Percentiles rank a stretch among this genome's conserved stretches.
These are phyloP conservation scores for Drosophila algonquin DNA, from an alignment of 2,888 invertebrate genomes.

Conservation along the genomic window DNA sequence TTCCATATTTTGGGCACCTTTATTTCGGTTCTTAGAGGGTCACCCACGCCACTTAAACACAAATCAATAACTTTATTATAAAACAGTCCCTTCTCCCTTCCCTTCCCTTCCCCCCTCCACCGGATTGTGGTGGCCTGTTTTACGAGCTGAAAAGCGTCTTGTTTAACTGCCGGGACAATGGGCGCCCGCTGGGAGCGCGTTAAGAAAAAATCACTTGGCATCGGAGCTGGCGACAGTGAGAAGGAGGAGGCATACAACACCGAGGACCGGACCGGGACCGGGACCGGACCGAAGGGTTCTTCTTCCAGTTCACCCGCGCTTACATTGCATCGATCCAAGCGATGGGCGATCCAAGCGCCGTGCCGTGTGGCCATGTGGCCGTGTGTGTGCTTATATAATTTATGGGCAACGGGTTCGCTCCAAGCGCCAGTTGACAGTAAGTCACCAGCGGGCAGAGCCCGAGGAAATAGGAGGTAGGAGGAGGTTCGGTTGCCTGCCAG, in stretches of 20 bases:
- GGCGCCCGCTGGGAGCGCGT: constrained; percentile 73
- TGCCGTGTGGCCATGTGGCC: background rate
- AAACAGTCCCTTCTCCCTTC: constrained; percentile 30
- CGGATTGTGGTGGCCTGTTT: constrained; percentile 60
- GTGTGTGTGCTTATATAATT: constrained; percentile 56
- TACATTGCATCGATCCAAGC: background rate
- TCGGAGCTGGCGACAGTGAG: constrained; percentile 50
- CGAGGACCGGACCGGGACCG: too few species aligned
- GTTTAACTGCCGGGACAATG: constrained; percentile 77
- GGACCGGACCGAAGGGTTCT: constrained; percentile 31
- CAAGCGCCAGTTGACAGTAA: constrained; percentile 73
- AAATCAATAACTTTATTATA: constrained; percentile 76
- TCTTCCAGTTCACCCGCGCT: constrained; percentile 3
- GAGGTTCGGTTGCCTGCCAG: constrained; percentile 24
- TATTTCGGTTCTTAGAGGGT: constrained; percentile 26
- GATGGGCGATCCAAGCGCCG: constrained; percentile 43
- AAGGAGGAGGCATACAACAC: constrained; percentile 7
- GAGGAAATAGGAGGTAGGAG: constrained; percentile 13
- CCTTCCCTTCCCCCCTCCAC: constrained; percentile 16
- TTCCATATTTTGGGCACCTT: background rate
- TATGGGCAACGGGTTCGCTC: constrained; percentile 58
- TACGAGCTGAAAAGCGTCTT: constrained; percentile 77
- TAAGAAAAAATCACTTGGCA: constrained; percentile 70
- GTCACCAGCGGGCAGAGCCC: constrained; percentile 47
- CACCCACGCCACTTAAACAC: constrained; percentile 77